Conservation (phyloP, 2,888 invertebrate species). For the Scelioninae gen. 1 region DNA sequence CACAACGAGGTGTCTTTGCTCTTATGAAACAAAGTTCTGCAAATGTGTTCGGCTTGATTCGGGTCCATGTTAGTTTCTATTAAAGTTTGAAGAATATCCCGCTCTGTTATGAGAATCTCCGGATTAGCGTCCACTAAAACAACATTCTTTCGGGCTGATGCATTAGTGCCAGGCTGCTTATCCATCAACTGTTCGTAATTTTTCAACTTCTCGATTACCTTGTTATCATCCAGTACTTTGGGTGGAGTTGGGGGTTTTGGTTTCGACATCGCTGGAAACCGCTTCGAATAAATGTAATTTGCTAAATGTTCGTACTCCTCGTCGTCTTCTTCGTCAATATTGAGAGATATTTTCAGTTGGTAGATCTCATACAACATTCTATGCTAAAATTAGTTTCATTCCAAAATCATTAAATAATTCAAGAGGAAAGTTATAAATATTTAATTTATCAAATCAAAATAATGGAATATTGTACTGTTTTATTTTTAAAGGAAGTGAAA, state of each 20-base stretch:
- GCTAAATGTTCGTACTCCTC: slow-evolving; percentile 70
- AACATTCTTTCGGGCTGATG: slow-evolving; percentile 70
- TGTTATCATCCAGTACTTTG: slow-evolving; percentile 76
- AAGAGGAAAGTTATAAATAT: too few species aligned
- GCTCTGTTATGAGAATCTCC: slow-evolving; percentile 77
- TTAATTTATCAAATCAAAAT: too few species aligned
- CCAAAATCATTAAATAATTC: too few species aligned
- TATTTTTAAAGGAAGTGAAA: too few species aligned
- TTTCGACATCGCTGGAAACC: slow-evolving; percentile 64
- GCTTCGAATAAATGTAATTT: slow-evolving; percentile 67
- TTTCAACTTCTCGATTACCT: slow-evolving; percentile 73
- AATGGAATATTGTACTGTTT: too few species aligned
- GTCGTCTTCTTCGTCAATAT: slow-evolving; percentile 80
- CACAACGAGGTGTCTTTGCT: slow-evolving; percentile 73
- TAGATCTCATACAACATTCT: slow-evolving; percentile 84
- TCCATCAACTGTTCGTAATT: slow-evolving; percentile 69
- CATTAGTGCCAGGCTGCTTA: slow-evolving; percentile 7
- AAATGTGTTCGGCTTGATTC: slow-evolving; percentile 77
- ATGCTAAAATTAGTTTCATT: slow-evolving; percentile 76
- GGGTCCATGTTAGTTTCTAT: slow-evolving; percentile 79
- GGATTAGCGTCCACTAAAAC: slow-evolving; percentile 78
- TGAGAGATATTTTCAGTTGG: slow-evolving; percentile 83
- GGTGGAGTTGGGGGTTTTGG: slow-evolving; percentile 78
- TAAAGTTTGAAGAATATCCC: slow-evolving; percentile 78
- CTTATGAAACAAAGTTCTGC: slow-evolving; percentile 74